A percentile compares a stretch with the other conserved stretches of the same genome.
Evolutionary conservation across 1,140 invertebrate genomes (phyloP).

Genomic region (Listronotus oregonensis): DNA sequence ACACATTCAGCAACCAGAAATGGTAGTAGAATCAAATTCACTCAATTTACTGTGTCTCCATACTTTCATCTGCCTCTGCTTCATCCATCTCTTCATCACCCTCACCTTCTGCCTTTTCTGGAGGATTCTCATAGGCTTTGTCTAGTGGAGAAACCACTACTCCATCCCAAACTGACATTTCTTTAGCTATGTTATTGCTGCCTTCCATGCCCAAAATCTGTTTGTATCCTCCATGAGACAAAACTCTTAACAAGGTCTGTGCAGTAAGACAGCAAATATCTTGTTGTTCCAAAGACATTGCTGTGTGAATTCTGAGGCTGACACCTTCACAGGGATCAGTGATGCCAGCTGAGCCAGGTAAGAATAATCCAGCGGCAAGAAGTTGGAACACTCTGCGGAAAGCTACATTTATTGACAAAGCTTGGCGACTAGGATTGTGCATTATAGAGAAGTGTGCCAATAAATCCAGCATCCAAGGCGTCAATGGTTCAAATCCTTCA

Average conservation of each 20-base stretch:
- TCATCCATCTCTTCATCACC: conserved; percentile 61
- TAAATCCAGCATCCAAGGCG: conserved; percentile 96
- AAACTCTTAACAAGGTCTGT: conserved; percentile 81
- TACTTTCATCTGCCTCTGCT: conserved; percentile 58
- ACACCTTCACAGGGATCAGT: conserved; percentile 92
- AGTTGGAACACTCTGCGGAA: conserved; percentile 87
- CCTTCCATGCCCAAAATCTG: conserved; percentile 82
- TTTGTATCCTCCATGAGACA: conserved; percentile 90
- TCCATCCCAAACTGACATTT: conserved; percentile 91
- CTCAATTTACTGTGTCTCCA: conserved; percentile 50
- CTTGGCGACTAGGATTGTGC: conserved; percentile 93
- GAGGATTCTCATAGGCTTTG: conserved; percentile 79
- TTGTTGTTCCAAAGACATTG: conserved; percentile 92
- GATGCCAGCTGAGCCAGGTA: conserved; percentile 93
- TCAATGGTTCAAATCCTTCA: conserved; percentile 86
- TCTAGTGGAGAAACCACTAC: conserved; percentile 91
- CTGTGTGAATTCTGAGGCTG: conserved; percentile 86
- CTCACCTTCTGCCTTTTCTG: conserved; percentile 60
- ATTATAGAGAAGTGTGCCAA: conserved; percentile 95
- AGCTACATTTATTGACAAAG: conserved; percentile 89
- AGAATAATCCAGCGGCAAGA: conserved; percentile 89
- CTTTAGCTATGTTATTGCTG: conserved; percentile 74
- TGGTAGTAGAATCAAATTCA: no score
- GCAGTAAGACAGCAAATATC: conserved; percentile 92
- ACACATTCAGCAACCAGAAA: no score